Evolutionary conservation across 2,113 vertebrate genomes (phyloP).

Genomic region (Malurus cyaneus): DNA sequence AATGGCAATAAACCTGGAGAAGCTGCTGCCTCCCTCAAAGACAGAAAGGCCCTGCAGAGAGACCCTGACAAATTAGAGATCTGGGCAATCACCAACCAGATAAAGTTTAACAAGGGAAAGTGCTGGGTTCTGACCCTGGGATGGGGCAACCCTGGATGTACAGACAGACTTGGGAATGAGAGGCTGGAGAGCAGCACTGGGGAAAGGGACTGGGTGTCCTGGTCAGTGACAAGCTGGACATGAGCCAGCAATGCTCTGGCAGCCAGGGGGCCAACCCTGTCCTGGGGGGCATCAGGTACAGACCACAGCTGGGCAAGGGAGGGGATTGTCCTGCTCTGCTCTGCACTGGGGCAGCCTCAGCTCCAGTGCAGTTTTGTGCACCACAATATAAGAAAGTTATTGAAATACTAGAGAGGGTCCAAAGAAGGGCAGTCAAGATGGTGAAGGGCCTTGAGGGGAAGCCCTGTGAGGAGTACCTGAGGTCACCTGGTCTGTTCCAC

Average conservation of each 20-base stretch:
- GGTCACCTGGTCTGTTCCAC: background rate
- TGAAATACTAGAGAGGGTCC: background rate
- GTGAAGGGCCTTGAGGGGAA: background rate
- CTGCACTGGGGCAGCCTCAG: rapidly evolving
- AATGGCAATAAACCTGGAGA: background rate
- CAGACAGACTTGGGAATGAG: background rate
- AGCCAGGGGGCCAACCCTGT: background rate
- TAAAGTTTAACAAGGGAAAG: background rate
- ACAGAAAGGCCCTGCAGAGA: background rate
- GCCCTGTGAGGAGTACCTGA: rapidly evolving
- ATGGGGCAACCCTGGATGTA: background rate
- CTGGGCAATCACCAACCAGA: background rate
- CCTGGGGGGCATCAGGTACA: background rate
- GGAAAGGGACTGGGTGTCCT: background rate
- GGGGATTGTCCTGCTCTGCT: background rate
- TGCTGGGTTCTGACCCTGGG: background rate
- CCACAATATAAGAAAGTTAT: background rate
- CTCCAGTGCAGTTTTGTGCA: rapidly evolving
- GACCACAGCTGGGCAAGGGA: rapidly evolving
- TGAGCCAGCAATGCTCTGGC: background rate
- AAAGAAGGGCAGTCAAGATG: background rate
- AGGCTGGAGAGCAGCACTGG: background rate
- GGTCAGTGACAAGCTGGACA: rapidly evolving
- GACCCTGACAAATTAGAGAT: background rate
- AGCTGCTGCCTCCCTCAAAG: background rate